Conservation (phyloP, 2,888 invertebrate species). For the Iselma pallidipennis region DNA sequence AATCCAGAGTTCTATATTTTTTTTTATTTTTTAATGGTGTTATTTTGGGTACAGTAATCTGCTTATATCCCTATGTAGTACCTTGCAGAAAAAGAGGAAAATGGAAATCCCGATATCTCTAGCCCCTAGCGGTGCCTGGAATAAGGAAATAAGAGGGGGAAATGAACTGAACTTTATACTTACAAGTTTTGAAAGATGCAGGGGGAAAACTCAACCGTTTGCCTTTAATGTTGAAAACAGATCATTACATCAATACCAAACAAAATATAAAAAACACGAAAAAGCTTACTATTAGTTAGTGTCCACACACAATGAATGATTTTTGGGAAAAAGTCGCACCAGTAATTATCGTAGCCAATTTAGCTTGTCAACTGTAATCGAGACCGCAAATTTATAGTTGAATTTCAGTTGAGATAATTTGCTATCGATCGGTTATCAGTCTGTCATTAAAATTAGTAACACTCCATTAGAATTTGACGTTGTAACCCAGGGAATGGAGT, state of each 20-base stretch:
- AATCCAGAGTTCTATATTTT: constrained; percentile 27
- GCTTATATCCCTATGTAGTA: constrained; percentile 33
- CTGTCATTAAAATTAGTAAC: background rate
- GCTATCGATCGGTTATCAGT: background rate
- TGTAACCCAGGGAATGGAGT: background rate
- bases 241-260: background rate
- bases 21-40: constrained; percentile 38
- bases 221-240: background rate
- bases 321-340: background rate
- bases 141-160: constrained; percentile 36
- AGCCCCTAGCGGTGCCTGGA: constrained; percentile 28
- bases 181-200: constrained; percentile 27
- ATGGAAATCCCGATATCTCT: constrained; percentile 35
- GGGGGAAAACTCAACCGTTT: background rate
- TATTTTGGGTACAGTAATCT: constrained; percentile 37
- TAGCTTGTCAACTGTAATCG: background rate
- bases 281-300: no score
- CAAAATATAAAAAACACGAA: no score
- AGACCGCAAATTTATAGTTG: background rate
- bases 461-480: background rate
- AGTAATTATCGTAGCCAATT: background rate
- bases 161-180: constrained; percentile 36
- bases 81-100: constrained; percentile 25
- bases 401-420: background rate
- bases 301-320: no score